phyloP scores from a whole-genome alignment of 2,888 invertebrate genomes.

The Zaprionus bogoriensis region DNA sequence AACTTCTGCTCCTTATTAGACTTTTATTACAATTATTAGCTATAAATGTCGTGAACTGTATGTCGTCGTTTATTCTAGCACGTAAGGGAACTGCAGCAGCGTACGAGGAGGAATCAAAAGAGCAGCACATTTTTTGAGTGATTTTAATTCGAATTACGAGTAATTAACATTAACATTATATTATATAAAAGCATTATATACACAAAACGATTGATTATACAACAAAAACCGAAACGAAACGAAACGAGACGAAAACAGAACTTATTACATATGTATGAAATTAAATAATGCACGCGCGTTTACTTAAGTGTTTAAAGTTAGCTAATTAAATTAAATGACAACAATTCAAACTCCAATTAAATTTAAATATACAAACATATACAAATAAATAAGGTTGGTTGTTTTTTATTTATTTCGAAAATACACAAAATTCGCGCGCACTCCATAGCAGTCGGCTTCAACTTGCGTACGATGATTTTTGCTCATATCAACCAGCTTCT shows the following conservation, averaged over 20 bases:
- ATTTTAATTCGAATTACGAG: slow-evolving; percentile 64
- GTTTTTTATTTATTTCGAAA: too few species aligned
- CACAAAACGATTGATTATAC: slow-evolving; percentile 19
- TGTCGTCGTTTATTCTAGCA: slow-evolving; percentile 48
- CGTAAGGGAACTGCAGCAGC: slow-evolving; percentile 18
- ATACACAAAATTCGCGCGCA: too few species aligned
- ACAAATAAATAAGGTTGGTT: too few species aligned
- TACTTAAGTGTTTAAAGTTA: slow-evolving; percentile 72
- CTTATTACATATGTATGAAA: slow-evolving; percentile 37
- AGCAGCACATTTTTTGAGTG: slow-evolving; percentile 70
- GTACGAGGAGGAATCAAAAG: slow-evolving; percentile 45
- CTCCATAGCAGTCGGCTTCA: too few species aligned
- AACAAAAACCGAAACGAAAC: slow-evolving; percentile 6
- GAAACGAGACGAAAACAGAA: neutral
- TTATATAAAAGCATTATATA: slow-evolving; percentile 32
- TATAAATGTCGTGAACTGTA: slow-evolving; percentile 60
- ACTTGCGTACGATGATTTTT: too few species aligned
- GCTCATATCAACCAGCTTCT: too few species aligned
- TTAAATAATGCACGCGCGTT: slow-evolving; percentile 59
- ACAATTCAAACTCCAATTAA: slow-evolving; percentile 71
- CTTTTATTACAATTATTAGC: slow-evolving; percentile 70
- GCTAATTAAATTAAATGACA: slow-evolving; percentile 61
- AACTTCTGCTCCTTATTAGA: slow-evolving; percentile 59
- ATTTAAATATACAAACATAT: slow-evolving; percentile 71
- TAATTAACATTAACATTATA: slow-evolving; percentile 31